phyloP scores from a whole-genome alignment of 2,888 invertebrate species.

The Cactoblastis cactorum region DNA sequence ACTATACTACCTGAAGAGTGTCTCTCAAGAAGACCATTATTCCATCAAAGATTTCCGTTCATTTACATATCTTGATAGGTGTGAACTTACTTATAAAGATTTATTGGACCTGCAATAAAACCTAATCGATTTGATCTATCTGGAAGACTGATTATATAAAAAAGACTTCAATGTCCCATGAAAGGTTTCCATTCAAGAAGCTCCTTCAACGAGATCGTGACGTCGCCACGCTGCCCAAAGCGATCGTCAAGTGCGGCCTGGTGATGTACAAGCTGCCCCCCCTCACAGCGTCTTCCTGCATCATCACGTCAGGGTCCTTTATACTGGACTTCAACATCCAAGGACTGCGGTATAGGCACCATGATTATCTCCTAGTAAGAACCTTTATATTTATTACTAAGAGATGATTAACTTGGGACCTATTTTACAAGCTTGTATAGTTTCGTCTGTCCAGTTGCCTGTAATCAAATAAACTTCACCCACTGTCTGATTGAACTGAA shows the following conservation, averaged over 20 bases:
- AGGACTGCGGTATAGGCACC: slow-evolving; percentile 63
- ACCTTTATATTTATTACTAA: not conserved
- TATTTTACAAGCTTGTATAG: no score
- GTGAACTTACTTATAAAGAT: no score
- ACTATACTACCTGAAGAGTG: no score
- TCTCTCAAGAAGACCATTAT: no score
- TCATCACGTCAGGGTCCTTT: slow-evolving; percentile 68
- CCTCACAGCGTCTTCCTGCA: slow-evolving; percentile 61
- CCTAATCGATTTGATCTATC: not conserved
- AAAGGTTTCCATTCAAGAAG: slow-evolving; percentile 69
- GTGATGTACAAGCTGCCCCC: slow-evolving; percentile 71
- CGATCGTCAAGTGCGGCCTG: slow-evolving; percentile 69
- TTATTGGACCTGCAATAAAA: no score
- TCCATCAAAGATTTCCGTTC: no score
- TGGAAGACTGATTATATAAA: not conserved
- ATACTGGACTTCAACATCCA: slow-evolving; percentile 72
- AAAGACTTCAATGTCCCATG: not conserved
- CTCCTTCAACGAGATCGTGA: slow-evolving; percentile 54
- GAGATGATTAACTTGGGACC: no score
- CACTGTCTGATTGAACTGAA: no score
- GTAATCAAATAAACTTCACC: no score
- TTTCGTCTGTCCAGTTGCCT: no score
- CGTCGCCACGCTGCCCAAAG: slow-evolving; percentile 56
- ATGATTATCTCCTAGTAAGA: slow-evolving; percentile 60
- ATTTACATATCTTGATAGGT: no score